Base-by-base conservation (phyloP, 1,140 invertebrate genomes). In the Eueides isabella region DNA sequence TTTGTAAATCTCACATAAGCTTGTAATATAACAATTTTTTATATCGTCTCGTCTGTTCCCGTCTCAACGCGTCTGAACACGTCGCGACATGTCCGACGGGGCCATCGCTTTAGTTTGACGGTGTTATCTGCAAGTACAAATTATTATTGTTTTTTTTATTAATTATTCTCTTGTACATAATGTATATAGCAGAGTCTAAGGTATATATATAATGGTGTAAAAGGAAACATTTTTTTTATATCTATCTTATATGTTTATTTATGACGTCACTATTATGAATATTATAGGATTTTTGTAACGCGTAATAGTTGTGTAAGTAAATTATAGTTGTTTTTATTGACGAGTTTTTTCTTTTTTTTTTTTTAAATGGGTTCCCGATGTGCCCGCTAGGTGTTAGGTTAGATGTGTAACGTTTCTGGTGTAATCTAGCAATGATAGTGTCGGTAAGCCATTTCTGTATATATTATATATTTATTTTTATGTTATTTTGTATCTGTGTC, bases 51-150 rank as follows among this genome's bases (percentile, higher is more conserved):
- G 61, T 69, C 77, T 80, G 72, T 78, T 55, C 48, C 26, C 48
- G 48, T 26, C 48, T 23, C 48, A 3, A 11, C 48, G 1, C 48
- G 23, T 26, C 48, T 19, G 16, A 14, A 9, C 61, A 28, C 61
- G 61, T 61, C 61, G 1, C 61, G 6, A 7, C 41, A 2, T 7
- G 41, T 9, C n/a, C 0, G 28, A 61, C 61, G 61, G 16, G 61
- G 16, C 28, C 61, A 61, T 61, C 23, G n/a, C 12, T 63, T 63
- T 63, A 63, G 78, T 63, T 63, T 63, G 29, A 63, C 61, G 28
- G 61, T 91, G 61, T 91, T 90, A 81, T 92, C 89, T 90, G 89
- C 89, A 90, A 92, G 91, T 92, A 92, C 91, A 92, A 92, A 92
- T 92, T 91, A 89, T 91, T 75, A 41, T 71, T 67, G 44, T 67